phyloP scores from a whole-genome alignment of 1,140 invertebrate genomes.

The Tribolium castaneum region DNA sequence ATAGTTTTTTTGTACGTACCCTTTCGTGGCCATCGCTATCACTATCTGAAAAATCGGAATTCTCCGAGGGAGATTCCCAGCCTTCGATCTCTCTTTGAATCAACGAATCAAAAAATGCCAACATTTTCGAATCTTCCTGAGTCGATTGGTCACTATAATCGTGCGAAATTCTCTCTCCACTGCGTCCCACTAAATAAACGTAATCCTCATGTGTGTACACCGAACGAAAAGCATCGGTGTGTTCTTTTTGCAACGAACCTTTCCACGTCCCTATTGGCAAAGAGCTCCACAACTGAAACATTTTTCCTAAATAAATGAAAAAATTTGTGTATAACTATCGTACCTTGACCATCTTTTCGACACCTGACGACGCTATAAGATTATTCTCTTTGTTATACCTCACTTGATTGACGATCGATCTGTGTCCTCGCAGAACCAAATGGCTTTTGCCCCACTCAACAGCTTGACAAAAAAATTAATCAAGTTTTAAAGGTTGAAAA shows the following conservation, averaged over 20 bases:
- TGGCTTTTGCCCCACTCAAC: slow-evolving; percentile 72
- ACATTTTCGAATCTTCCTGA: slow-evolving; percentile 92
- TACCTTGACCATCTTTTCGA: slow-evolving; percentile 95
- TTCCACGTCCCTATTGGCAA: slow-evolving; percentile 73
- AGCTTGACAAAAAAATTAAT: slow-evolving; percentile 41
- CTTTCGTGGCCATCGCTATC: slow-evolving; percentile 62
- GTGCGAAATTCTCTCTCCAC: slow-evolving; percentile 80
- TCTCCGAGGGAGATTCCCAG: slow-evolving; percentile 65
- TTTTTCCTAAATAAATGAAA: slow-evolving; percentile 36
- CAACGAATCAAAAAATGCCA: slow-evolving; percentile 95
- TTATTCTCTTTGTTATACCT: slow-evolving; percentile 87
- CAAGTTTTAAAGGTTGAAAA: background rate
- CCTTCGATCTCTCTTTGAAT: slow-evolving; percentile 91
- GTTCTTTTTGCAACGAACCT: slow-evolving; percentile 68
- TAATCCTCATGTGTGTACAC: slow-evolving; percentile 91
- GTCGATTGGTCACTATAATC: slow-evolving; percentile 87
- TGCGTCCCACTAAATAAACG: slow-evolving; percentile 82
- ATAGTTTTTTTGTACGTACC: slow-evolving; percentile 37
- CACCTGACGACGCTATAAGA: slow-evolving; percentile 91
- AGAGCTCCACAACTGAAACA: slow-evolving; percentile 80
- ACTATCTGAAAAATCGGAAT: slow-evolving; percentile 65
- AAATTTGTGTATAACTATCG: background rate
- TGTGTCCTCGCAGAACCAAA: slow-evolving; percentile 87
- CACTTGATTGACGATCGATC: slow-evolving; percentile 97
- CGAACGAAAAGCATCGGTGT: slow-evolving; percentile 75